Conservation (phyloP, 2,888 invertebrate species). For the Oeneis ivallda region DNA sequence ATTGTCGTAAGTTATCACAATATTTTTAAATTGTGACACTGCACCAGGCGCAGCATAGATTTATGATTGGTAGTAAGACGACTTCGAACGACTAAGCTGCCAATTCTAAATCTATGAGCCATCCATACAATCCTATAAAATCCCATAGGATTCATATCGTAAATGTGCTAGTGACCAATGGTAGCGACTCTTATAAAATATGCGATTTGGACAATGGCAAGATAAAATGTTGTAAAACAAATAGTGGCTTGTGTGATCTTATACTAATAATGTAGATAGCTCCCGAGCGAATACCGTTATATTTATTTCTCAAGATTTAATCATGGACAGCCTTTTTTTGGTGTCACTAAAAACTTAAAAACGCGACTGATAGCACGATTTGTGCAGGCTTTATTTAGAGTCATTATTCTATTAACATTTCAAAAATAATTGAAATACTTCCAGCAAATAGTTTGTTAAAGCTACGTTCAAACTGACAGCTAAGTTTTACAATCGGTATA, state of each 20-base stretch:
- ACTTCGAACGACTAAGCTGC: too few relatives aligned
- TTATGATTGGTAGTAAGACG: too few relatives aligned
- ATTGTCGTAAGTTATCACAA: background rate
- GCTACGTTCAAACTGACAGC: background rate
- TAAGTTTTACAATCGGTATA: background rate
- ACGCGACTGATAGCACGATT: background rate
- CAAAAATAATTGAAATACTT: slow-evolving; percentile 10
- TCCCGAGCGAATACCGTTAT: slow-evolving; percentile 21
- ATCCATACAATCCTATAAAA: too few relatives aligned
- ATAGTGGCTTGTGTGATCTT: background rate
- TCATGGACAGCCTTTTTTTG: slow-evolving; percentile 9
- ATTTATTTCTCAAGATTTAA: slow-evolving; percentile 6
- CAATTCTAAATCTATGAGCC: too few relatives aligned
- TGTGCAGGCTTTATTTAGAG: background rate
- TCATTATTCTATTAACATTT: slow-evolving; percentile 9
- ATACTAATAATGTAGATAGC: background rate
- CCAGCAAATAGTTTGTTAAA: background rate
- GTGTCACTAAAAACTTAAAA: background rate
- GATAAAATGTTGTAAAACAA: background rate
- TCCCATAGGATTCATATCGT: too few relatives aligned
- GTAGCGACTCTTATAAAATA: too few relatives aligned
- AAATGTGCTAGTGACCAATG: too few relatives aligned
- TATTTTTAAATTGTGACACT: too few relatives aligned
- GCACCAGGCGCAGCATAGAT: too few relatives aligned
- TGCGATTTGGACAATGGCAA: background rate